Percentiles rank a stretch among this genome's conserved stretches.
phyloP scores from a whole-genome alignment of 2,113 vertebrate species.

The cattle (Bos taurus) region DNA sequence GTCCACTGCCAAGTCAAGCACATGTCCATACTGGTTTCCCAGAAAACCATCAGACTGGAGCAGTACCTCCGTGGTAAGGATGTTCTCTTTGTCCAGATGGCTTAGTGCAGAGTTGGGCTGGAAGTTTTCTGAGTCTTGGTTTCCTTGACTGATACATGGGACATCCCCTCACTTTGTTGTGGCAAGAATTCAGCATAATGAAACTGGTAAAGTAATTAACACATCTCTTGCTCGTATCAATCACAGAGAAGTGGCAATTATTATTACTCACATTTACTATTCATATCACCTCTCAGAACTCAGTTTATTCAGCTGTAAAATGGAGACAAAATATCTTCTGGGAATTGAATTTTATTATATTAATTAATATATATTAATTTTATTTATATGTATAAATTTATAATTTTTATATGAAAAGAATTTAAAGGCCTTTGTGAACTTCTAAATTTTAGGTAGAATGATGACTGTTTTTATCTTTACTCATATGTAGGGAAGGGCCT shows the following conservation, averaged over 20 bases:
- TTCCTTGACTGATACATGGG: background rate
- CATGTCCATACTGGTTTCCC: background rate
- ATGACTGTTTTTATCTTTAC: background rate
- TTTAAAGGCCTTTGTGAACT: background rate
- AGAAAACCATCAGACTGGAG: background rate
- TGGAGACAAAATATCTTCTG: background rate
- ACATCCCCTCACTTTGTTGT: background rate
- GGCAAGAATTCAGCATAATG: background rate
- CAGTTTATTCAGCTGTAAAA: background rate
- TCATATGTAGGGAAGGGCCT: background rate
- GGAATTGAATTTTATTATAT: background rate
- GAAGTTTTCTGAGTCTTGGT: background rate
- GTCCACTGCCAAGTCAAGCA: background rate
- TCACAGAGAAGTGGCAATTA: background rate
- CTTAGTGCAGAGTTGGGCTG: background rate
- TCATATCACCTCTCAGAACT: background rate
- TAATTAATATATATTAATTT: background rate
- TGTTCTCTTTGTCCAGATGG: background rate
- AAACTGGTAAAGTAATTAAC: background rate
- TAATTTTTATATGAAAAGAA: background rate
- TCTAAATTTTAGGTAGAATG: background rate
- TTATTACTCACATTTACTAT: background rate
- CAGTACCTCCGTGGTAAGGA: conserved; percentile 33
- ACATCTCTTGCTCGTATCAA: background rate
- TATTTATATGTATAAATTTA: background rate